A percentile compares a stretch with the other conserved stretches of the same genome.
phyloP scores from a whole-genome alignment of 2,113 vertebrate species.

The Calidris pygmaea region DNA sequence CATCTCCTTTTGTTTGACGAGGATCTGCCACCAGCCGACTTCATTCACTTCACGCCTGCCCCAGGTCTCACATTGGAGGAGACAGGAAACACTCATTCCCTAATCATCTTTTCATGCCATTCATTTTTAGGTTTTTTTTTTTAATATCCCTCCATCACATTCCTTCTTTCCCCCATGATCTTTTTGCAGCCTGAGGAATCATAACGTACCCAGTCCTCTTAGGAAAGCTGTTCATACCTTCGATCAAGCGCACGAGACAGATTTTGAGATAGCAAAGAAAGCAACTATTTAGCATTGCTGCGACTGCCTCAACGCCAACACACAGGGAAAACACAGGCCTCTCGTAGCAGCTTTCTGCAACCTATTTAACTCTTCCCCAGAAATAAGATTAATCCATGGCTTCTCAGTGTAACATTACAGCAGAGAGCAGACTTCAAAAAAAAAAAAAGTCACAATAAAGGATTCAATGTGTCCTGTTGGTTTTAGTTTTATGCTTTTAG shows the following conservation, averaged over 20 bases:
- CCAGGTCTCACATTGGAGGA: neutral
- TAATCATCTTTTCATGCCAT: neutral
- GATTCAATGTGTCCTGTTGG: neutral
- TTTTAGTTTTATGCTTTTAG: neutral
- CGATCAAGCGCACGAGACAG: fast-evolving
- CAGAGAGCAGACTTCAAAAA: neutral
- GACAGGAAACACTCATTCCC: neutral
- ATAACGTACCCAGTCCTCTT: fast-evolving
- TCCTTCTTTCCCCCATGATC: fast-evolving
- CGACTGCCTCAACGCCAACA: neutral
- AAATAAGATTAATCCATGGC: neutral
- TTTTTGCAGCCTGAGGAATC: neutral
- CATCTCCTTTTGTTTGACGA: neutral
- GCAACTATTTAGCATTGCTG: neutral
- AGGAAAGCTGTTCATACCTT: neutral
- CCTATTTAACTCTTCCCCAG: neutral
- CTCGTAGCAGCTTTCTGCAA: neutral
- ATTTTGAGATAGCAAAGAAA: neutral
- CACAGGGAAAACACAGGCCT: neutral
- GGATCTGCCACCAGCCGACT: neutral
- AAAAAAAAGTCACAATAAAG: neutral
- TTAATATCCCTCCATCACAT: neutral
- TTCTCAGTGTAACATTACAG: neutral
- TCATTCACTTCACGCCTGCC: neutral
- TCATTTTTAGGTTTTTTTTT: neutral